Base-by-base conservation (phyloP, 2,797 vertebrate genomes). In the Tadarida brasiliensis region DNA sequence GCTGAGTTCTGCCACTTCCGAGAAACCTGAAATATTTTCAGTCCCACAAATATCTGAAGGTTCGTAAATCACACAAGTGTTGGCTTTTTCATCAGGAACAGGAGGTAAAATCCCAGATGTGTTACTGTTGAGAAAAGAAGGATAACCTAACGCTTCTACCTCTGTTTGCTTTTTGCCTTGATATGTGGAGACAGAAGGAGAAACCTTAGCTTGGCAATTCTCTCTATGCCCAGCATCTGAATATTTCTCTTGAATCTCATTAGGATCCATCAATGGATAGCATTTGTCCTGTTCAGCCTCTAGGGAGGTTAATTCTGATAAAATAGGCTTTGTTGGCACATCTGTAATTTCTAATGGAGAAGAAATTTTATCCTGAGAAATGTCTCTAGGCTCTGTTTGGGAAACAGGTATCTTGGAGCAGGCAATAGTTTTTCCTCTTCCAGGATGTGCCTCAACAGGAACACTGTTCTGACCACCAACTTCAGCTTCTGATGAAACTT, bases 361-460 rank as follows among this genome's bases (percentile, higher is more conserved):
- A 87, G 30, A 95, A 90, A 81, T 20, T 51, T 70, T 63, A 84
- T 61, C 59, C 78, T 87, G 93, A 93, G 65, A 93, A 91, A 81
- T 12, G 10, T 91, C 51, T 84, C 77, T 87, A 28, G 87, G 35
- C 39, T 95, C 71, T 73, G 16, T 39, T 15, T 63, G 91, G 56
- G 89, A 87, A 94, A 93, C 4, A 71, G 83, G 4, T 17, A 59
- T 10, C 19, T 74, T 26, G 28, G 87, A 89, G 11, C 35, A 54
- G 47, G 44, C 5, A 44, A 51, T 0, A 24, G 54, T 35, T 82
- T 86, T 82, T 70, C 47, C 83, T 95, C n/a, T 88, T 94, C 47
- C 84, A 87, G 78, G 91, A 88, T 56, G 15, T 6, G 84, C 94
- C 26, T 81, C 56, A 33, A 59, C 6, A 82, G 81, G 28, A 92